Evolutionary conservation across 2,113 vertebrate genomes (phyloP).

Genomic region (Origma solitaria): DNA sequence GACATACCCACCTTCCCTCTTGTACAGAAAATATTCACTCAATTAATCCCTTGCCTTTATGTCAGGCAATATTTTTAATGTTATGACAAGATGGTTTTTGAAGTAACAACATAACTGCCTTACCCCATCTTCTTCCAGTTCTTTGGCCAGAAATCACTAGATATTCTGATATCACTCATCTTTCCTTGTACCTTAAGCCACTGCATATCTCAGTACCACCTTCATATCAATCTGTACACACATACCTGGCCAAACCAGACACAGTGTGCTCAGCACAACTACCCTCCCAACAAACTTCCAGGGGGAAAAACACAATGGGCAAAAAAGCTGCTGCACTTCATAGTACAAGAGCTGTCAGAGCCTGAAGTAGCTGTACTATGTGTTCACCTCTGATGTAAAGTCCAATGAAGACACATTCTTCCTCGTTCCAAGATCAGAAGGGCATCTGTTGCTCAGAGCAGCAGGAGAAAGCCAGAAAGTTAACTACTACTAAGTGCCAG

Average conservation of each 20-base stretch:
- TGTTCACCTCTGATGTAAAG: neutral
- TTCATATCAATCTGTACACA: neutral
- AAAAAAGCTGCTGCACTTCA: neutral
- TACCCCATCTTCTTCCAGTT: neutral
- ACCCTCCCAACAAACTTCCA: neutral
- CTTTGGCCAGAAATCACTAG: neutral
- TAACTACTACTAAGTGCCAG: neutral
- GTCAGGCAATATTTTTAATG: neutral
- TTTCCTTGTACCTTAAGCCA: neutral
- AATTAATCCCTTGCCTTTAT: neutral
- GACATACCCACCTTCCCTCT: neutral
- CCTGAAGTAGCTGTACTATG: neutral
- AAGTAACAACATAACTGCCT: neutral
- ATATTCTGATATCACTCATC: neutral
- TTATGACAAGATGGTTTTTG: neutral
- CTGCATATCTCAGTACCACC: neutral
- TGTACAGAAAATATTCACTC: neutral
- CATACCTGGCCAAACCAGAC: neutral
- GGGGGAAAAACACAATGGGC: fast-evolving
- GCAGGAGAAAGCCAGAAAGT: neutral
- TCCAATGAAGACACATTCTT: neutral
- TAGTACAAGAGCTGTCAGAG: neutral
- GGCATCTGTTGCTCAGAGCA: neutral
- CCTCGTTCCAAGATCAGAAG: neutral
- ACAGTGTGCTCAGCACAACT: neutral